Evolutionary conservation across 2,888 invertebrate species (phyloP).

Genomic region (Clunio marinus): DNA sequence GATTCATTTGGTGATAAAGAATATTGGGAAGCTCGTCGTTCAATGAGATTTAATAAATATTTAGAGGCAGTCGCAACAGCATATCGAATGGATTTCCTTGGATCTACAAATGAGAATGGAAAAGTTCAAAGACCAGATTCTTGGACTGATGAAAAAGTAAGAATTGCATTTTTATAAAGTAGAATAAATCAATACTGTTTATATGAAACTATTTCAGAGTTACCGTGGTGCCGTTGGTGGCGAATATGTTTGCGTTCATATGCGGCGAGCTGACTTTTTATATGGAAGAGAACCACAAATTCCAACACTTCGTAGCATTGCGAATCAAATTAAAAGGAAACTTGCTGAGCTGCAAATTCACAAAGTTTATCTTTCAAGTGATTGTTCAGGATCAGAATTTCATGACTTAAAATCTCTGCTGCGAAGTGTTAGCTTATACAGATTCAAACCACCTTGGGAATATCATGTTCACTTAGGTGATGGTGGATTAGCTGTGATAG

Average conservation of each 20-base stretch:
- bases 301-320: conserved; percentile 73
- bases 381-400: conserved; percentile 58
- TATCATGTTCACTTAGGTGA: conserved; percentile 54
- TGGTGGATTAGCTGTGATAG: conserved; percentile 87
- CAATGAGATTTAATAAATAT: conserved; percentile 79
- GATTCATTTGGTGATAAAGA: conserved; percentile 75
- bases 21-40: conserved; percentile 84
- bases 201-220: conserved; percentile 45
- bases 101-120: conserved; percentile 60
- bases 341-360: conserved; percentile 57
- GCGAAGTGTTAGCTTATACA: conserved; percentile 44
- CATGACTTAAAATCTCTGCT: conserved; percentile 47
- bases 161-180: background rate
- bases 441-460: conserved; percentile 44
- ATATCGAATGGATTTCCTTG: conserved; percentile 61
- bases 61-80: conserved; percentile 64
- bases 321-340: conserved; percentile 63
- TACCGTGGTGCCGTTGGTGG: conserved; percentile 58
- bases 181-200: background rate
- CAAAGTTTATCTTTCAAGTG: conserved; percentile 78
- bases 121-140: conserved; percentile 56
- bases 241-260: conserved; percentile 78
- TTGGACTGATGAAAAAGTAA: conserved; percentile 61
- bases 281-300: conserved; percentile 64
- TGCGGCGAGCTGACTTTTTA: conserved; percentile 26